Percentiles rank a stretch among this genome's conserved stretches.
These are phyloP conservation scores for Scalopus aquaticus DNA, from an alignment of 2,113 vertebrate species.

Conservation along the genomic window DNA sequence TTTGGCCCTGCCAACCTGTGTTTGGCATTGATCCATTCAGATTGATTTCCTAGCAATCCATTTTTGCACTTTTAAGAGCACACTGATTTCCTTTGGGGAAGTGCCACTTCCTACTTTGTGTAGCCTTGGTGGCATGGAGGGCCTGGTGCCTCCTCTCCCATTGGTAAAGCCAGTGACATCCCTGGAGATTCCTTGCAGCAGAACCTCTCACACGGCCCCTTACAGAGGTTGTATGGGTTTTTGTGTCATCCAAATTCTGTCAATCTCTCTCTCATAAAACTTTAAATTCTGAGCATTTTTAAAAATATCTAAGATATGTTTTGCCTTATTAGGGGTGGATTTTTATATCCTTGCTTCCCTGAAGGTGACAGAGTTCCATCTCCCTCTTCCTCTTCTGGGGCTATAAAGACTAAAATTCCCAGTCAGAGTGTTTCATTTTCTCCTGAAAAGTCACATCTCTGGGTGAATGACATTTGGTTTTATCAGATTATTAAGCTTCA, in stretches of 20 bases:
- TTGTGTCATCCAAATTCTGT: neutral
- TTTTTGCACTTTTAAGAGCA: neutral
- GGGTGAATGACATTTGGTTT: neutral
- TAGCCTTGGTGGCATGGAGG: neutral
- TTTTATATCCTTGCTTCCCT: neutral
- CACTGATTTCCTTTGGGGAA: neutral
- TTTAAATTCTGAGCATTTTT: neutral
- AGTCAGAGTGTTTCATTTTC: neutral
- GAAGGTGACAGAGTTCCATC: neutral
- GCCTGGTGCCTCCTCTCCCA: neutral
- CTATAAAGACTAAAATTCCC: neutral
- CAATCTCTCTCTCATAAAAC: no score
- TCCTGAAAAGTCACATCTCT: conserved; percentile 4
- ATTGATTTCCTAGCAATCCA: neutral
- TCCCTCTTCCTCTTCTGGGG: neutral
- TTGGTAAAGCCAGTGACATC: neutral
- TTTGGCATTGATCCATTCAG: neutral
- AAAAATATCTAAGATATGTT: neutral
- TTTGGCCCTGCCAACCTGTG: neutral
- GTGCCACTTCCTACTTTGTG: neutral
- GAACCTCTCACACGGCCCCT: no score
- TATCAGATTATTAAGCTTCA: neutral
- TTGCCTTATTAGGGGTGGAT: neutral
- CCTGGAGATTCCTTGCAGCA: no score
- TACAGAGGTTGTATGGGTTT: neutral